Evolutionary conservation across 1,140 invertebrate genomes (phyloP).

Genomic region (Aplysia californica): DNA sequence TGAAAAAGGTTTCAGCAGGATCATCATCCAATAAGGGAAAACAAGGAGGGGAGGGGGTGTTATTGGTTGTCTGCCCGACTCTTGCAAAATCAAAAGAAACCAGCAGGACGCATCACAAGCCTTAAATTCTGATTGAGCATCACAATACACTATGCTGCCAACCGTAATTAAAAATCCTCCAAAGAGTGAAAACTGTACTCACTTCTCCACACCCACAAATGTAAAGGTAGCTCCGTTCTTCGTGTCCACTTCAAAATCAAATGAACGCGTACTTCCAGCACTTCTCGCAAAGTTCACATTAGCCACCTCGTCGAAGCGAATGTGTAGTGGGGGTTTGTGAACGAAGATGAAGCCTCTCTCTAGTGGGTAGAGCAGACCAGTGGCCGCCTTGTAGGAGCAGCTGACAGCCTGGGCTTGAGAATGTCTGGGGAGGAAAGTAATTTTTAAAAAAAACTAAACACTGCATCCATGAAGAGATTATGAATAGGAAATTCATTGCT

Average conservation of each 20-base stretch:
- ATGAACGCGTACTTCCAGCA: slow-evolving; percentile 89
- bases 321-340: slow-evolving; percentile 98
- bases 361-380: slow-evolving; percentile 97
- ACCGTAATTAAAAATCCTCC: too few species aligned
- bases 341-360: slow-evolving; percentile 99
- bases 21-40: too few species aligned
- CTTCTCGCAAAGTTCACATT: slow-evolving; percentile 97
- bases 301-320: slow-evolving; percentile 96
- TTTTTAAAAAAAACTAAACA: too few species aligned
- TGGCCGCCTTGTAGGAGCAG: slow-evolving; percentile 98
- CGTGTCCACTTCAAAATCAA: slow-evolving; percentile 92
- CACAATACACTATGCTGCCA: too few species aligned
- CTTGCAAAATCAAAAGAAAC: too few species aligned
- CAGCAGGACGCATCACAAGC: too few species aligned
- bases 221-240: slow-evolving; percentile 91
- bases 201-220: slow-evolving; percentile 98
- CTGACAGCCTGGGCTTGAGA: slow-evolving; percentile 90
- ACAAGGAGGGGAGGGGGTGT: too few species aligned
- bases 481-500: too few species aligned
- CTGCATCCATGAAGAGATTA: too few species aligned
- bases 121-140: too few species aligned
- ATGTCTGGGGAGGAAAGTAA: slow-evolving; percentile 76
- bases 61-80: too few species aligned
- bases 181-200: slow-evolving; percentile 49
- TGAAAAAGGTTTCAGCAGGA: too few species aligned